Base-by-base conservation (phyloP, 2,797 vertebrate species). In the Syngnathus acus region DNA sequence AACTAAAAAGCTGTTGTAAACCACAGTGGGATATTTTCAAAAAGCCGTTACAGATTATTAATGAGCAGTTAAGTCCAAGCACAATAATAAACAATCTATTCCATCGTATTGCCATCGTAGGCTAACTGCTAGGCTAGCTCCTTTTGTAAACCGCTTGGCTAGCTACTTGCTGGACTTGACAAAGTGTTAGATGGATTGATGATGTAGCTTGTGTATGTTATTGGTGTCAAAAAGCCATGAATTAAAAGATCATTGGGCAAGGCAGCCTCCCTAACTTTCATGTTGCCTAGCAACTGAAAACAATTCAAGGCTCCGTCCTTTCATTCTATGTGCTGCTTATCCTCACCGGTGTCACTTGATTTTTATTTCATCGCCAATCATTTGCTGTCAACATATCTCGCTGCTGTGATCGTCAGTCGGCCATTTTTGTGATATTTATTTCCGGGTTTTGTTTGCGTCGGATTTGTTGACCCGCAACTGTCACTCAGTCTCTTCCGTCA, bases 361-460 rank as follows among this genome's bases (percentile, higher is more conserved):
- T 59, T 19, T 37, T 0, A 59, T 59, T 9, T 39, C n/a, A 37
- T 59, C 14, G 1, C 21, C 0, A 39, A 59, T 38, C 16, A 17
- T 19, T 60, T 60, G 38, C 19, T 13, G 32, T 59, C 38, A 19
- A 51, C 14, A 21, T 17, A 10, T 39, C 57, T 59, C 8, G 9
- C 37, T 39, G 17, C 37, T 60, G 58, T 60, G 38, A 60, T 40
- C 58, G 32, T 40, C 37, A 40, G 32, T 60, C 19, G n/a, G 50
- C 37, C 9, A 6, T 40, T 60, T 39, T 60, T 39, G 58, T 60
- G 32, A 60, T 17, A n/a, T 47, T 19, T 70, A 59, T 73, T 75
- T 67, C 51, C 57, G 58, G 9, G 64, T 59, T 70, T 67, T 64
- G 51, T 74, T 48, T 61, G 58, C 39, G 39, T 5, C n/a, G 9